A percentile compares a stretch with the other conserved stretches of the same genome.
Evolutionary conservation across 2,888 invertebrate genomes (phyloP).

Genomic region (Limnephilus auricula): DNA sequence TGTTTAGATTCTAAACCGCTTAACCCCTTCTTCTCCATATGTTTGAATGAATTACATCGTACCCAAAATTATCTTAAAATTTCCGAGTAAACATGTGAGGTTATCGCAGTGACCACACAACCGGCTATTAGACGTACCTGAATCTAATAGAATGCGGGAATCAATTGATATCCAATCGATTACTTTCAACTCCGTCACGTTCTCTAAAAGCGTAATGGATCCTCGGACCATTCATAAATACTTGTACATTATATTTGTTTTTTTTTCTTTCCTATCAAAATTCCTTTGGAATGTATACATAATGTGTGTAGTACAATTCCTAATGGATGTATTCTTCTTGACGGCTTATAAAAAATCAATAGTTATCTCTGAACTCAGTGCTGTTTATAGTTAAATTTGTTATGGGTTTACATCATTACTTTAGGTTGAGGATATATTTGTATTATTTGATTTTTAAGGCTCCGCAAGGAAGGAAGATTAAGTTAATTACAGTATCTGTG

Average conservation of each 20-base stretch:
- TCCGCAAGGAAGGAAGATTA: no score
- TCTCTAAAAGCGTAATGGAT: slow-evolving; percentile 34
- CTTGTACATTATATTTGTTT: background rate
- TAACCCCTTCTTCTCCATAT: background rate
- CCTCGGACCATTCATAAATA: slow-evolving; percentile 39
- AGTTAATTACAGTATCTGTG: no score
- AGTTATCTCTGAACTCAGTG: background rate
- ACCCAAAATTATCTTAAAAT: background rate
- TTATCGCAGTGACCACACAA: slow-evolving; percentile 32
- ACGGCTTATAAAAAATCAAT: background rate
- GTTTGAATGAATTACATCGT: background rate
- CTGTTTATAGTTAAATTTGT: background rate
- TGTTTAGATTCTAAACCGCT: background rate
- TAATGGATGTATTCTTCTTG: slow-evolving; percentile 30
- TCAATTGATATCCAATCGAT: slow-evolving; percentile 36
- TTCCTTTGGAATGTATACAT: slow-evolving; percentile 7
- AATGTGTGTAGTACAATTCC: background rate
- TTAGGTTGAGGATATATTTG: no score
- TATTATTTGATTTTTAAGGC: no score
- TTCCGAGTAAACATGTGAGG: background rate
- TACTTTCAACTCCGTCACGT: slow-evolving; percentile 38
- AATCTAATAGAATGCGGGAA: slow-evolving; percentile 39
- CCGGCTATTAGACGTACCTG: slow-evolving; percentile 2
- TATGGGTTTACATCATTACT: no score
- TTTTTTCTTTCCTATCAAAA: slow-evolving; percentile 28